These are phyloP conservation scores for Candidula unifasciata DNA, from an alignment of 2,888 invertebrate genomes.

Conservation along the genomic window DNA sequence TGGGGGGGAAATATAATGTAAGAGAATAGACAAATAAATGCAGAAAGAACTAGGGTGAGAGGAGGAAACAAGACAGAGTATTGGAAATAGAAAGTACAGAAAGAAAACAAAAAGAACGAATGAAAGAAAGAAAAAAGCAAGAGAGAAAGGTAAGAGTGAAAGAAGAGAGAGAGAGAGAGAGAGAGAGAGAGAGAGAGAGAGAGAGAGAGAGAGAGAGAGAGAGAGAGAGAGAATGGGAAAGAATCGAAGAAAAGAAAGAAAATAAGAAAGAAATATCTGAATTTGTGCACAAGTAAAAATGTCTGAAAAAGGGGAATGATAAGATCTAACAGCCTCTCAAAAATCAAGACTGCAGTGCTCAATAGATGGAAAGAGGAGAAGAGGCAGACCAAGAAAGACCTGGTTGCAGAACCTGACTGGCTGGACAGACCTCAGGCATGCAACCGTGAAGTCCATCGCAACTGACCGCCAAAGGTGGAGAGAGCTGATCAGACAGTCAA, in stretches of 20 bases:
- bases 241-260: constrained; percentile 1
- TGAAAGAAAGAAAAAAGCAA: not conserved
- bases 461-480: no score
- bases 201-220: constrained; percentile 16
- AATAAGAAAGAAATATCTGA: constrained; percentile 1
- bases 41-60: not conserved
- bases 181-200: constrained; percentile 29
- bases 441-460: no score
- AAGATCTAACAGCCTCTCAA: no score
- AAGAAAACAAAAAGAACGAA: not conserved
- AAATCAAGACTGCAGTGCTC: no score
- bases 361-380: no score
- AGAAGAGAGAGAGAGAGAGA: constrained; percentile 17
- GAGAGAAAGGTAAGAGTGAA: not conserved
- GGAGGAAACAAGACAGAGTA: not conserved
- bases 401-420: no score
- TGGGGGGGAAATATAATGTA: no score
- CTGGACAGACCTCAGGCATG: no score
- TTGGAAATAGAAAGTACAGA: not conserved
- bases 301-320: not conserved
- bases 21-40: not conserved
- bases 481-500: no score
- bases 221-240: constrained; percentile 23
- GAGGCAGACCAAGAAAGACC: no score
- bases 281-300: not conserved